phyloP scores from a whole-genome alignment of 2,888 invertebrate species.

The Clitarchus hookeri region DNA sequence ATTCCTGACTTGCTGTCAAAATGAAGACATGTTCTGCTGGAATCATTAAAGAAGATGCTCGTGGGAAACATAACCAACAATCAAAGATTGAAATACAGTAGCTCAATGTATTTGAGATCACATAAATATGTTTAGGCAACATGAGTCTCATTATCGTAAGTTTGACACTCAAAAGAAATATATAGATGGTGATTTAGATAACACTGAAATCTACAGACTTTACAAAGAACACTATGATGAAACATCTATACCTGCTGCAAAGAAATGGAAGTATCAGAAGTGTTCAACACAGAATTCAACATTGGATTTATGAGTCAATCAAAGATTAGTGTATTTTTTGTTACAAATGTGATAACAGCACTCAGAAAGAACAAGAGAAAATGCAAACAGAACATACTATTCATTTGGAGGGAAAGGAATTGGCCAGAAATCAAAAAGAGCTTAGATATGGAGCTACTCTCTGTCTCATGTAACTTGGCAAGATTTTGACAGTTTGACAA shows the following conservation, averaged over 20 bases:
- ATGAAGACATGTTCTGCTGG: background rate
- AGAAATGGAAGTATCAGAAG: background rate
- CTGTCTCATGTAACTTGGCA: no score
- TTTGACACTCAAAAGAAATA: background rate
- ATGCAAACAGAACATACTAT: no score
- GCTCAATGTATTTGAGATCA: background rate
- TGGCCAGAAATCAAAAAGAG: no score
- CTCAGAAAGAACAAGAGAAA: no score
- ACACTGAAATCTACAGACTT: background rate
- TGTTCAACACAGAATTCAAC: no score
- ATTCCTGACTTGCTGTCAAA: background rate
- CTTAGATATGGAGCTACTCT: no score
- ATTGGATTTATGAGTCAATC: no score
- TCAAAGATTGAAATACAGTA: background rate
- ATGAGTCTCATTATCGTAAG: background rate
- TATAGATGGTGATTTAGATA: background rate
- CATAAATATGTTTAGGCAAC: background rate
- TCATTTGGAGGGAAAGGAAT: no score
- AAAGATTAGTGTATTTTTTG: no score
- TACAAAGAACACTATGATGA: background rate
- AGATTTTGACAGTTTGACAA: no score
- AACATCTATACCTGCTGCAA: background rate
- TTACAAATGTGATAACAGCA: no score
- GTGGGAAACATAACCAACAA: background rate
- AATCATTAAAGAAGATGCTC: background rate